Base-by-base conservation (phyloP, 1,140 invertebrate genomes). In the Formica selysi region DNA sequence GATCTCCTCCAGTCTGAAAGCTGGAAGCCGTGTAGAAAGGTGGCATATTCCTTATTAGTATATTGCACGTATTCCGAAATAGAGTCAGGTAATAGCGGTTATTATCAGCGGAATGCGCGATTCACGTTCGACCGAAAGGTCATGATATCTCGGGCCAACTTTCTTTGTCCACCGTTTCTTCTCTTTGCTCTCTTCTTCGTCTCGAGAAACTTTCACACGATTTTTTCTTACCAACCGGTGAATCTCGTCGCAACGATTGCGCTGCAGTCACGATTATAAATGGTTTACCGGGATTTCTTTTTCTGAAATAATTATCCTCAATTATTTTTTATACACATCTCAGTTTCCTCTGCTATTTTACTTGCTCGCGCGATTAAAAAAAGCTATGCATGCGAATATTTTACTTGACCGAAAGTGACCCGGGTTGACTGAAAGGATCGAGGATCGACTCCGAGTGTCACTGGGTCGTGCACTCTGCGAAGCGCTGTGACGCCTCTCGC, bases 21-120 rank as follows among this genome's bases (percentile, higher is more conserved):
- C 48, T 79, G 85, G 22, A 38, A 71, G 19, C 44, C 64, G 51
- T 32, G 71, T 73, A 41, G 86, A 88, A 88, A 87, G 79, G 38
- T 26, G 62, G 86, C 44, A 32, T 61, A 64, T 41, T 71, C 62
- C 26, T 81, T 29, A 19, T 48, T 61, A 62, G 13, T 51, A 19
- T 19, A 51, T 51, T n/a, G 8, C 64, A 74, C 38, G 41, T 62
- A 36, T 6, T 4, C 29, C 44, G n/a, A 62, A 85, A 86, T 26
- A 11, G 8, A 48, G 44, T 78, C 74, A 67, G 57, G 76, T 88
- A 89, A 89, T 86, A 71, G 61, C 70, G 70, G 67, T 78, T 41
- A 86, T 89, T 88, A 88, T 88, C 87, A 78, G 8, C 16, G 74
- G 86, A 59, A 73, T 76, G 81, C 73, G 81, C 59, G 48, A 83